Evolutionary conservation across 2,888 invertebrate genomes (phyloP), one percentile per base, ranked within the genome.

Genomic region (Ametastegia equiseti): DNA sequence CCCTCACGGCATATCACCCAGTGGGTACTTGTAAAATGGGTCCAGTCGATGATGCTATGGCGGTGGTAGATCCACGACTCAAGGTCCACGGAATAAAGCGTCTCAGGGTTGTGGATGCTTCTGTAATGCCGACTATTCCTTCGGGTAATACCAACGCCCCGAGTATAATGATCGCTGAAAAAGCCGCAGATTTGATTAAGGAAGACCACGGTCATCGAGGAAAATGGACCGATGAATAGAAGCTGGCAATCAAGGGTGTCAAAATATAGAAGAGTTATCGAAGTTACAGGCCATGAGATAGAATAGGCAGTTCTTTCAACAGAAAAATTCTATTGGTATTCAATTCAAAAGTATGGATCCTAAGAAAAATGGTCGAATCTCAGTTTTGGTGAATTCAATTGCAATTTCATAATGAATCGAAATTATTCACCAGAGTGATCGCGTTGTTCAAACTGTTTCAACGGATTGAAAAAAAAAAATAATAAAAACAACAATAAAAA

Each of bases 1-100:
- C 96, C 0, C 92, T 96, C 87, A 97, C 97, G 0, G 96, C 97
- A 84, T 97, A 96, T 89, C 97, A 97, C 90, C 97, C 96, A 0
- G 95, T 95, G 0, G 96, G 97, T 1, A 97, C 97, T 0, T 95
- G 96, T 83, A 96, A 96, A 88, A 97, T 97, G 97, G 96, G 96
- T 0, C 95, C 95, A 0, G 88, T 90, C 0, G 88, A 92, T 30
- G 94, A 94, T 85, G 92, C 92, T 0, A 89, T 92, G 67, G 94
- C 95, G 0, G 97, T 97, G 0, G 96, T 97, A 0, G 95, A 97
- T 91, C 92, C 95, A 0, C 93, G 95, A 78, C 89, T 97, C 13
- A 92, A 92, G 88, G 95, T 96, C 0, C 93, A 95, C 84, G 97
- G 96, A 0, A 92, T 97, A 0, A 90, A 92, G 15, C 27, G 27